phyloP scores from a whole-genome alignment of 2,888 invertebrate genomes.

The Drosophila anomalata region DNA sequence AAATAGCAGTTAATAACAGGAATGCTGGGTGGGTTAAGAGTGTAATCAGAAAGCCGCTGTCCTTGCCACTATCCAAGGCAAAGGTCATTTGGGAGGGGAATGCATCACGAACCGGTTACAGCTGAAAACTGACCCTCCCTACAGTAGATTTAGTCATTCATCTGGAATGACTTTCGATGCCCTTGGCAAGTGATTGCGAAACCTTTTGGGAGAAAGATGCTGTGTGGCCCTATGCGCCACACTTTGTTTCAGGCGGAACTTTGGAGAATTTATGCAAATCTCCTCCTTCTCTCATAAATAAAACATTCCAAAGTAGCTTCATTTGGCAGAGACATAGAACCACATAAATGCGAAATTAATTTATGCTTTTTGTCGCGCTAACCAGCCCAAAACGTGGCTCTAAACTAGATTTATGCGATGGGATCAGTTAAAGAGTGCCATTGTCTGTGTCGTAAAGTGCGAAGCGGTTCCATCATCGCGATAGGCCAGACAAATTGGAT shows the following conservation, averaged over 20 bases:
- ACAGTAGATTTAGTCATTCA: conserved; percentile 18
- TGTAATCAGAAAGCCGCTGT: conserved; percentile 19
- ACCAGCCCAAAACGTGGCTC: conserved; percentile 55
- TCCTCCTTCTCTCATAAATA: conserved; percentile 59
- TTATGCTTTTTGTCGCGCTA: conserved; percentile 50
- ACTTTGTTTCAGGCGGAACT: conserved; percentile 22
- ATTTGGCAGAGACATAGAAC: conserved; percentile 18
- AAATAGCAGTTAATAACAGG: conserved; percentile 8
- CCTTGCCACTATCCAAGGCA: conserved; percentile 38
- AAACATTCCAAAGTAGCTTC: conserved; percentile 50
- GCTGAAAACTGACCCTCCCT: conserved; percentile 6
- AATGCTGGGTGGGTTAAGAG: conserved; percentile 42
- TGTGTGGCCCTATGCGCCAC: not conserved
- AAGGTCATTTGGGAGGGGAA: conserved; percentile 42
- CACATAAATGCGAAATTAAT: conserved; percentile 37
- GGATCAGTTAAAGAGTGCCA: conserved; percentile 54
- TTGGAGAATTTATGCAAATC: conserved; percentile 56
- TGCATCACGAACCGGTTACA: conserved; percentile 31
- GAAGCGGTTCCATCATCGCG: conserved; percentile 28
- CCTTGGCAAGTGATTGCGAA: conserved; percentile 26
- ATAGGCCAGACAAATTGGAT: conserved; percentile 45
- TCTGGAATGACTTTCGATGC: conserved; percentile 27
- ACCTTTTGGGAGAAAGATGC: conserved; percentile 9
- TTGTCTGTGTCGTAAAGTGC: conserved; percentile 57
- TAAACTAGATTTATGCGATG: conserved; percentile 48